These are phyloP conservation scores for Brachionus koreanus DNA, from an alignment of 1,140 invertebrate species.

Conservation along the genomic window DNA sequence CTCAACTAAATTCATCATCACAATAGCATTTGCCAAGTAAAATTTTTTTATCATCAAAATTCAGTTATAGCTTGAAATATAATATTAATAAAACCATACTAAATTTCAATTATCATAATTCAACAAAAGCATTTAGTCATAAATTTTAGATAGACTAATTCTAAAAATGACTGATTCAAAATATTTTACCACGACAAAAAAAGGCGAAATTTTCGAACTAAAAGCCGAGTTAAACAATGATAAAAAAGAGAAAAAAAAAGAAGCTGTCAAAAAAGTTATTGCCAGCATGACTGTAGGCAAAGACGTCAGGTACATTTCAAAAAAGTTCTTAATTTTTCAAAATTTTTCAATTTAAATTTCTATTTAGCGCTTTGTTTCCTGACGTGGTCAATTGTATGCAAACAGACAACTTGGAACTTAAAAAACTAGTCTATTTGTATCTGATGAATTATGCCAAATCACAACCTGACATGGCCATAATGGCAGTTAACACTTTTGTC, in stretches of 20 bases:
- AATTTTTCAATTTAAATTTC: slow-evolving; percentile 60
- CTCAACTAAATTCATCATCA: neutral
- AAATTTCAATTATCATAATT: slow-evolving; percentile 7
- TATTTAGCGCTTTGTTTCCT: slow-evolving; percentile 77
- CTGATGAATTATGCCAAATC: slow-evolving; percentile 99
- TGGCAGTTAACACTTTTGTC: slow-evolving; percentile 99
- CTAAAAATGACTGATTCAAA: slow-evolving; percentile 94
- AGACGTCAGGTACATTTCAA: slow-evolving; percentile 58
- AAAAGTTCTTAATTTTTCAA: neutral
- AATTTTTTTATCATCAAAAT: neutral
- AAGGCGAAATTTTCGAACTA: slow-evolving; percentile 96
- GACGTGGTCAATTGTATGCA: slow-evolving; percentile 99
- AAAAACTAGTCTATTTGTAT: slow-evolving; percentile 98
- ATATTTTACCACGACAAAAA: slow-evolving; percentile 99
- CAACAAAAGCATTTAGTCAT: neutral
- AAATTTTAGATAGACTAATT: neutral
- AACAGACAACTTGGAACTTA: slow-evolving; percentile 97
- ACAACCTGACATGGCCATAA: slow-evolving; percentile 99
- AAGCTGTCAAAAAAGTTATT: slow-evolving; percentile 99
- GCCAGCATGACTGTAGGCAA: slow-evolving; percentile 99
- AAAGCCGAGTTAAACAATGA: slow-evolving; percentile 99
- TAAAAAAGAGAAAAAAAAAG: slow-evolving; percentile 99
- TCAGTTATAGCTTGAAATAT: neutral
- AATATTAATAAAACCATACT: neutral
- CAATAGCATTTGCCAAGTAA: neutral